These are phyloP conservation scores for Sitta europaea DNA, from an alignment of 2,113 vertebrate species.

Conservation along the genomic window DNA sequence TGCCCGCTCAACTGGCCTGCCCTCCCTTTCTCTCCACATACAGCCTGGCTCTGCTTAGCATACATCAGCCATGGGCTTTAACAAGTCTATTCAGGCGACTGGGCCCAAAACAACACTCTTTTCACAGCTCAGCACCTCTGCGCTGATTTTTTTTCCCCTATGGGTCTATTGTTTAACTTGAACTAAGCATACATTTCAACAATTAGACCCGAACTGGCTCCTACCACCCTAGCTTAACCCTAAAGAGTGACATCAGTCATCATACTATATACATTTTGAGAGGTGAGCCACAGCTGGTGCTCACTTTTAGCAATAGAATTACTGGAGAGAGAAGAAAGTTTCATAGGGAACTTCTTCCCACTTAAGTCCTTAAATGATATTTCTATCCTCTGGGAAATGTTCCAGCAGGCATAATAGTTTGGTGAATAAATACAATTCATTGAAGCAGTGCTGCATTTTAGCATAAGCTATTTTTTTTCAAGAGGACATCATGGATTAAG, in stretches of 20 bases:
- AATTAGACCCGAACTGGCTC: slow-evolving; percentile 70
- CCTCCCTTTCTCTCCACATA: slow-evolving; percentile 76
- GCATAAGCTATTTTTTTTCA: neutral
- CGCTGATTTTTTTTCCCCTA: slow-evolving; percentile 70
- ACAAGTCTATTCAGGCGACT: slow-evolving; percentile 91
- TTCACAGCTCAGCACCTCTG: slow-evolving; percentile 80
- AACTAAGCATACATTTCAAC: slow-evolving; percentile 77
- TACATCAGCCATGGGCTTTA: slow-evolving; percentile 88
- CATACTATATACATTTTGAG: slow-evolving; percentile 47
- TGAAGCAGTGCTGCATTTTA: neutral
- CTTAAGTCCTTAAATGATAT: neutral
- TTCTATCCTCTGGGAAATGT: neutral
- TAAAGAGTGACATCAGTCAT: slow-evolving; percentile 72
- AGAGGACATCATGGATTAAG: neutral
- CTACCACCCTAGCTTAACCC: slow-evolving; percentile 73
- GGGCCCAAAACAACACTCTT: slow-evolving; percentile 80
- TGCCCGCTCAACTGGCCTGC: slow-evolving; percentile 75
- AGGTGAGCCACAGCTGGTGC: neutral
- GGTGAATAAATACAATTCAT: neutral
- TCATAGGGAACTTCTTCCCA: neutral
- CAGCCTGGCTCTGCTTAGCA: slow-evolving; percentile 82
- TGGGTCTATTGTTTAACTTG: slow-evolving; percentile 77
- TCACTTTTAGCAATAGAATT: neutral
- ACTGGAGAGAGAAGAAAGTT: neutral
- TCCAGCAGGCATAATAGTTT: neutral